Evolutionary conservation across 1,140 invertebrate species (phyloP).

Genomic region (Odontomachus brunneus): DNA sequence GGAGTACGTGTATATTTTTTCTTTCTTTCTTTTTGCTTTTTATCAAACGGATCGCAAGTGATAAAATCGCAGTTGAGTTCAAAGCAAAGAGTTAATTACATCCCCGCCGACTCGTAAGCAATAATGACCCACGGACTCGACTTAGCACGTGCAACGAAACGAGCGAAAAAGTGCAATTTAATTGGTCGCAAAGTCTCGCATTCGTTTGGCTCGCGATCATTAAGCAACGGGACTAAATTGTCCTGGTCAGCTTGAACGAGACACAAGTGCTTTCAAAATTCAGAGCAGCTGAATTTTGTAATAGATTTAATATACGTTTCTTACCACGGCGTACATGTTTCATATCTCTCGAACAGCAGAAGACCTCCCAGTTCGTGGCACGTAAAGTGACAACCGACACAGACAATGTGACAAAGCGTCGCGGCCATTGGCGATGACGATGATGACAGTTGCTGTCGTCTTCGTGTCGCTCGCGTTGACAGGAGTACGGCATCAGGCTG

Average conservation of each 20-base stretch:
- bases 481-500: too few species aligned
- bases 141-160: neutral
- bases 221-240: neutral
- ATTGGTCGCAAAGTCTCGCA: neutral
- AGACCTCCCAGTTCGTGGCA: too few species aligned
- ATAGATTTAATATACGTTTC: neutral
- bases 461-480: too few species aligned
- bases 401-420: too few species aligned
- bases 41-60: neutral
- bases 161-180: neutral
- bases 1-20: too few species aligned
- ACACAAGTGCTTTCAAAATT: neutral
- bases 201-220: neutral
- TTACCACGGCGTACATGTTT: too few species aligned
- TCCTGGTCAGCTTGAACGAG: neutral
- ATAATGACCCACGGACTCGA: neutral
- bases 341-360: too few species aligned
- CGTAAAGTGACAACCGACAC: too few species aligned
- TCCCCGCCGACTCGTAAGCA: neutral
- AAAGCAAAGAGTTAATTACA: constrained; percentile 7
- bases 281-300: neutral
- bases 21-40: too few species aligned
- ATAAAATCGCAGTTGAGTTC: neutral
- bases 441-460: too few species aligned
- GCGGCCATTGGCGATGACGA: too few species aligned